These are phyloP conservation scores for Phyllotis vaccarum DNA, from an alignment of 2,797 vertebrate genomes.

Conservation along the genomic window DNA sequence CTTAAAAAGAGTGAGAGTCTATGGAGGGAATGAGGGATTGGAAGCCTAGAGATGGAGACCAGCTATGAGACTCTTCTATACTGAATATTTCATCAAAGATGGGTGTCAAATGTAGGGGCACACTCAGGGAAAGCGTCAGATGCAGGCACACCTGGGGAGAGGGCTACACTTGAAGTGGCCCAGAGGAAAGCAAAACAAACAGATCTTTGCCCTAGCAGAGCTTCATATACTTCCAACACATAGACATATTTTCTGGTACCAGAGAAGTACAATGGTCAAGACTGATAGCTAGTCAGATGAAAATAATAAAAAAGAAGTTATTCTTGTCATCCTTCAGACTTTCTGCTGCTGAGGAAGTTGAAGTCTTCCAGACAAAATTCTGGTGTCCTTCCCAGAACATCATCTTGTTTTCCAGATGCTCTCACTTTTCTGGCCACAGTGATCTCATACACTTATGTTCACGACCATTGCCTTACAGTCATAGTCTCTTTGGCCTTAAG, in stretches of 20 bases:
- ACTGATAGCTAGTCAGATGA: background rate
- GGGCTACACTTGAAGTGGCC: background rate
- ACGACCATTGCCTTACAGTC: background rate
- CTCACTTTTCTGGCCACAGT: background rate
- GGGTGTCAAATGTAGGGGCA: no score
- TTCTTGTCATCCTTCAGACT: background rate
- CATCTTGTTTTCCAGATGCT: background rate
- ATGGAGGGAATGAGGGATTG: conserved; percentile 26
- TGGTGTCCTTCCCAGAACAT: background rate
- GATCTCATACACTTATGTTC: background rate
- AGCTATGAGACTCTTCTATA: background rate
- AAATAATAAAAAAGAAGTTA: background rate
- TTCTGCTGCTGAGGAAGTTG: background rate
- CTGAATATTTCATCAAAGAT: conserved; percentile 28
- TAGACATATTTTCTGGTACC: background rate
- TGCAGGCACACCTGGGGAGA: no score
- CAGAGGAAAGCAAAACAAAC: background rate
- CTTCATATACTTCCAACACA: background rate
- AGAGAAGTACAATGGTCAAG: background rate
- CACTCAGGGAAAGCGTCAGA: no score
- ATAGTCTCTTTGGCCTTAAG: background rate
- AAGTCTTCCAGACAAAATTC: no score
- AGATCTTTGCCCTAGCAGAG: background rate
- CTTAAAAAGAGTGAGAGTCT: background rate
- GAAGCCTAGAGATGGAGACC: background rate